Percentiles rank a stretch among this genome's conserved stretches.
Evolutionary conservation across 2,888 invertebrate species (phyloP).

Genomic region (Latrodectus elegans): DNA sequence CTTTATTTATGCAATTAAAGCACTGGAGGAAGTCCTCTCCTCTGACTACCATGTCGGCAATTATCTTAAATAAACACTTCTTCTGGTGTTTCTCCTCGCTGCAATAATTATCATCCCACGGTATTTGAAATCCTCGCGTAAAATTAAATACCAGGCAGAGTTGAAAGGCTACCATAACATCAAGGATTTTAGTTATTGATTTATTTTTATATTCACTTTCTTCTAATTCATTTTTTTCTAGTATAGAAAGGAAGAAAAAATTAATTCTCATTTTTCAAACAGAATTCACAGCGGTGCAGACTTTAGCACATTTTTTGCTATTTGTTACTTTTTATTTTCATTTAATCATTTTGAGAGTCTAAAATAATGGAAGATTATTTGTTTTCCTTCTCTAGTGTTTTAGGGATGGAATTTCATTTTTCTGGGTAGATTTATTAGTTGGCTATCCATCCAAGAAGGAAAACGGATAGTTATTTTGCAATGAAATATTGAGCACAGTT

Average conservation of each 20-base stretch:
- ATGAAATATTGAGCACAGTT: background rate
- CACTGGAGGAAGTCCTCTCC: background rate
- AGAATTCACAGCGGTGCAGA: no score
- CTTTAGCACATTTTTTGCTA: no score
- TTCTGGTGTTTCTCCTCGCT: background rate
- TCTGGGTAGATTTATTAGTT: background rate
- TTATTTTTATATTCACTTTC: no score
- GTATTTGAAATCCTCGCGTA: background rate
- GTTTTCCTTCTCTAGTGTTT: background rate
- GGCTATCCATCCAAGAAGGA: background rate
- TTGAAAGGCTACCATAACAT: background rate
- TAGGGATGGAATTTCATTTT: background rate
- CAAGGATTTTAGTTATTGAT: background rate
- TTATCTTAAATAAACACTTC: background rate
- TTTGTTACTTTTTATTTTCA: constrained; percentile 22
- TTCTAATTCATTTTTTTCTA: no score
- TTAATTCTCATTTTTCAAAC: no score
- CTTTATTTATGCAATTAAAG: background rate
- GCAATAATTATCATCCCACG: background rate
- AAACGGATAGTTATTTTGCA: background rate
- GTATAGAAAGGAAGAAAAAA: no score
- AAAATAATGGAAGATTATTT: constrained; percentile 1
- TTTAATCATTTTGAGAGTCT: constrained; percentile 33
- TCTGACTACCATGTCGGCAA: background rate
- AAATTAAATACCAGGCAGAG: background rate